Conservation (phyloP, 2,113 vertebrate genomes). For the Vidua macroura region DNA sequence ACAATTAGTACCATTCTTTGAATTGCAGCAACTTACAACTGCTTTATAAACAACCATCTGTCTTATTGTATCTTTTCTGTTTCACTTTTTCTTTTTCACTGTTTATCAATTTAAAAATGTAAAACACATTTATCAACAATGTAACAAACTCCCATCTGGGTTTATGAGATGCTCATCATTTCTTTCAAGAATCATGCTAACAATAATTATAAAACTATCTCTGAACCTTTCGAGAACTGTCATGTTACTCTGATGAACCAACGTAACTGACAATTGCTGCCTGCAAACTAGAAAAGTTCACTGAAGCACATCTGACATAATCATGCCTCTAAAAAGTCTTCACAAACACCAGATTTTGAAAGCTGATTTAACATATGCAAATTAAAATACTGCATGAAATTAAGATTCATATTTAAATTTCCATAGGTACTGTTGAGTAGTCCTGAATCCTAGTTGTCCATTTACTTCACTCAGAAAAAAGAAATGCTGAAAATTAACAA, state of each 20-base stretch:
- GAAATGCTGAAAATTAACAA: neutral
- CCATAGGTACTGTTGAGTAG: slow-evolving; percentile 19
- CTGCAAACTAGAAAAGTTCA: slow-evolving; percentile 60
- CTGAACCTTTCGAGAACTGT: slow-evolving; percentile 61
- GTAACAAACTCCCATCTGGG: slow-evolving; percentile 89
- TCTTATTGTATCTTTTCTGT: slow-evolving; percentile 84
- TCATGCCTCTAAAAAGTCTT: slow-evolving; percentile 52
- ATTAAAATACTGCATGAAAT: slow-evolving; percentile 11
- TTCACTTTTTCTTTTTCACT: slow-evolving; percentile 65
- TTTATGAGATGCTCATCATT: slow-evolving; percentile 80
- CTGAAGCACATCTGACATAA: slow-evolving; percentile 70
- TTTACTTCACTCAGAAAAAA: neutral
- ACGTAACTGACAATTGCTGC: slow-evolving; percentile 62
- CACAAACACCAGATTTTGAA: slow-evolving; percentile 66
- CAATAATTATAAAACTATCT: slow-evolving; percentile 77
- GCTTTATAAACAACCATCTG: slow-evolving; percentile 83
- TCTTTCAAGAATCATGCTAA: slow-evolving; percentile 79
- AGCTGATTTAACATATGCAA: slow-evolving; percentile 59
- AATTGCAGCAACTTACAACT: slow-evolving; percentile 66
- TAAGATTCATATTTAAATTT: slow-evolving; percentile 59
- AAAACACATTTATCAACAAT: slow-evolving; percentile 84
- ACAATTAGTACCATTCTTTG: slow-evolving; percentile 67
- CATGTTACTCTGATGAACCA: slow-evolving; percentile 61
- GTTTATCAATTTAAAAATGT: slow-evolving; percentile 87
- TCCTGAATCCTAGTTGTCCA: neutral